A percentile compares a stretch with the other conserved stretches of the same genome.
These are phyloP conservation scores for Pseudorectes ferrugineus DNA, from an alignment of 2,113 vertebrate genomes.

Conservation along the genomic window DNA sequence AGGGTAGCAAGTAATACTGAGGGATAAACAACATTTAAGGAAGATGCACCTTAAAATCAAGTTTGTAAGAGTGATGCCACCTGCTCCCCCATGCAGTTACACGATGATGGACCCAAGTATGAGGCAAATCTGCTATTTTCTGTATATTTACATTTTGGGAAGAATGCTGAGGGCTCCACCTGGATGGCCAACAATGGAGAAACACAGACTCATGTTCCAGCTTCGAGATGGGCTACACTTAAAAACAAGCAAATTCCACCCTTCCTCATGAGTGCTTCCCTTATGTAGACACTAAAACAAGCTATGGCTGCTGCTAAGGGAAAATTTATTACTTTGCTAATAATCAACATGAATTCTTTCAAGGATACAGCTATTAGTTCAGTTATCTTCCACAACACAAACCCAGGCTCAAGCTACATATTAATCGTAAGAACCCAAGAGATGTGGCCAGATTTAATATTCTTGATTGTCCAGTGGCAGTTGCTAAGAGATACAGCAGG, in stretches of 20 bases:
- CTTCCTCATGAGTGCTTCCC: constrained; percentile 25
- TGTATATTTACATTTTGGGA: neutral
- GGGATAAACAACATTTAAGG: neutral
- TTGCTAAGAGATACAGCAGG: neutral
- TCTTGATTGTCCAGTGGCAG: neutral
- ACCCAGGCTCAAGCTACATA: neutral
- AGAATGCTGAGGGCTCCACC: neutral
- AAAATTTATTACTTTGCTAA: neutral
- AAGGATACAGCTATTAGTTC: neutral
- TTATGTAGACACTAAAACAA: constrained; percentile 7
- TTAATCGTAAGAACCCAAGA: neutral
- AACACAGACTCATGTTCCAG: neutral
- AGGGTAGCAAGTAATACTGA: constrained; percentile 12
- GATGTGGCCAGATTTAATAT: neutral
- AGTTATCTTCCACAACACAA: neutral
- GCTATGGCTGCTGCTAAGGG: neutral
- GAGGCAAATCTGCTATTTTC: neutral
- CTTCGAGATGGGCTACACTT: neutral
- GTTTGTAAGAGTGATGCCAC: neutral
- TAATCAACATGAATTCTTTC: neutral
- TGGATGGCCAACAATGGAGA: neutral
- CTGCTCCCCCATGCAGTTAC: neutral
- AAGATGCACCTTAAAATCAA: constrained; percentile 15
- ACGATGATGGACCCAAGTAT: neutral
- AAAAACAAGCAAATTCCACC: neutral